Evolutionary conservation across 1,140 invertebrate species (phyloP).

Genomic region (Diploscapter pachys): DNA sequence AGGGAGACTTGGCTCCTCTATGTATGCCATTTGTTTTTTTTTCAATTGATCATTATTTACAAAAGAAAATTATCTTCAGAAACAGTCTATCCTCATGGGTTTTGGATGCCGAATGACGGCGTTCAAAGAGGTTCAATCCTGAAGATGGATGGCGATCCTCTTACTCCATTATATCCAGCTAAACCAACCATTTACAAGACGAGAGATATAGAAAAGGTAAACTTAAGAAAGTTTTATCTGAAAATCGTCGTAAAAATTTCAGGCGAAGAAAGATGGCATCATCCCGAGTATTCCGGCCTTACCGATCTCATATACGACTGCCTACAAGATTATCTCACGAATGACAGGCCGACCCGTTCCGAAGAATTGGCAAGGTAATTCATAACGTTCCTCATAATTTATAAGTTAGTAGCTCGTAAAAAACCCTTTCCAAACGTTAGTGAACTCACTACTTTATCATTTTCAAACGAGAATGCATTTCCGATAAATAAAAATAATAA

Average conservation of each 20-base stretch:
- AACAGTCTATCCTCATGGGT: constrained; percentile 47
- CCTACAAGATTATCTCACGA: constrained; percentile 44
- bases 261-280: constrained; percentile 26
- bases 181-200: constrained; percentile 27
- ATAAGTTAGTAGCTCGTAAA: neutral
- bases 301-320: constrained; percentile 54
- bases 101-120: constrained; percentile 49
- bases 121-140: constrained; percentile 50
- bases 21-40: constrained; percentile 22
- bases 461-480: neutral
- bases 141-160: constrained; percentile 48
- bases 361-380: constrained; percentile 49
- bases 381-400: neutral
- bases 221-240: neutral
- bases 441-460: neutral
- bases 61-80: constrained; percentile 12
- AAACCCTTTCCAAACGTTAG: neutral
- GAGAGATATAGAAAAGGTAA: constrained; percentile 34
- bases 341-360: constrained; percentile 44
- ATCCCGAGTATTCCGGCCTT: constrained; percentile 53
- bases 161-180: constrained; percentile 51
- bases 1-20: too few species aligned
- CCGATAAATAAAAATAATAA: neutral
- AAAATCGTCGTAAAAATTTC: neutral
- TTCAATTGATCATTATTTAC: neutral